Conservation (phyloP, 1,140 invertebrate species). For the Halictus rubicundus region DNA sequence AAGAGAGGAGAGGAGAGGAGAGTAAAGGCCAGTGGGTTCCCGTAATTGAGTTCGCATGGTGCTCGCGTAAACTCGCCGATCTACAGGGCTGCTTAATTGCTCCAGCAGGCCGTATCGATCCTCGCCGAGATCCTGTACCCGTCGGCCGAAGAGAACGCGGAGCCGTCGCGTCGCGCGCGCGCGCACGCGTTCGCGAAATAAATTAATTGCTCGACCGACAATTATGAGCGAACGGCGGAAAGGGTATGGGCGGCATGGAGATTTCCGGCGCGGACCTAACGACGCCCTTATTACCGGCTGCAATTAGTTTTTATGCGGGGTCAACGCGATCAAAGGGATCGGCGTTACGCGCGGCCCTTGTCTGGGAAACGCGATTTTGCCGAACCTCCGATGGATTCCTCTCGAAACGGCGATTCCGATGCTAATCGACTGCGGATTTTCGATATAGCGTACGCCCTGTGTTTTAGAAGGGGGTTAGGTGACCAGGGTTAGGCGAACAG, state of each 20-base stretch:
- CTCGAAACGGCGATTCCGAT: too few relatives aligned
- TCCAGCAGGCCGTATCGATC: conserved; percentile 16
- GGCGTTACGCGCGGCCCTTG: neutral
- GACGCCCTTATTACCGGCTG: conserved; percentile 30
- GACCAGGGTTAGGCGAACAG: too few relatives aligned
- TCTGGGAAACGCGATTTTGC: conserved; percentile 2
- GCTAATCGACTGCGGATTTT: too few relatives aligned
- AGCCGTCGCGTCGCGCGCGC: neutral
- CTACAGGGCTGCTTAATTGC: conserved; percentile 40
- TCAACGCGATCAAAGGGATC: conserved; percentile 29
- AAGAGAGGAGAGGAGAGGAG: too few relatives aligned
- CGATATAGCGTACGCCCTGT: too few relatives aligned
- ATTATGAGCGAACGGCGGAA: conserved; percentile 27
- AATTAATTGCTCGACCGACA: conserved; percentile 45
- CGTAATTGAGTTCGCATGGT: conserved; percentile 30
- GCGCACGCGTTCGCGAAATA: conserved; percentile 17
- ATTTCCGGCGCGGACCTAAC: conserved; percentile 27
- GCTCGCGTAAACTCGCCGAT: conserved; percentile 26
- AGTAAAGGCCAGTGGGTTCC: conserved; percentile 4
- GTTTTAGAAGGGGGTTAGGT: too few relatives aligned
- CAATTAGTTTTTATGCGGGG: conserved; percentile 43
- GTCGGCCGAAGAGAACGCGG: neutral
- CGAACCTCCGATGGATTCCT: neutral
- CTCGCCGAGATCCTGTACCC: neutral
- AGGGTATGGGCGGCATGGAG: neutral